Conservation (phyloP, 2,797 vertebrate species). For the Graptemys geographica region DNA sequence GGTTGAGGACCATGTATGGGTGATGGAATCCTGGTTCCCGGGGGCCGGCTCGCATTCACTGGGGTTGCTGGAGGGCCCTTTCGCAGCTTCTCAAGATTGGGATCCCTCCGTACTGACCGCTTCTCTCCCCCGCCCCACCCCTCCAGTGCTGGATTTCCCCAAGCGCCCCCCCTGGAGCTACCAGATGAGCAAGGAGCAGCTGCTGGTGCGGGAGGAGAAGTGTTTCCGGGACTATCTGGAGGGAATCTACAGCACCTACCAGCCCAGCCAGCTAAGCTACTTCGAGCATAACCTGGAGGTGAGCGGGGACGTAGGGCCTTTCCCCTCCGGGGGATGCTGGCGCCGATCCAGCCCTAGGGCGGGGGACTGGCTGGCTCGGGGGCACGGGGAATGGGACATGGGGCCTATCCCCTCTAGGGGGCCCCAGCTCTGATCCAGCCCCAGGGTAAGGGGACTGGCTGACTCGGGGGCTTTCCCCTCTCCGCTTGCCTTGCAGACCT, state of each 20-base stretch:
- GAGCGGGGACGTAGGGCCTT: background rate
- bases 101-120: no score
- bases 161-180: conserved; percentile 92
- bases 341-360: background rate
- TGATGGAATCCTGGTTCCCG: background rate
- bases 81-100: background rate
- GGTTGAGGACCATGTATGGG: no score
- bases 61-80: background rate
- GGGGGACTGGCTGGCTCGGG: background rate
- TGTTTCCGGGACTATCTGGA: conserved; percentile 89
- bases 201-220: conserved; percentile 90
- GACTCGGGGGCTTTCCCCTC: background rate
- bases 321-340: background rate
- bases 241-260: conserved; percentile 87
- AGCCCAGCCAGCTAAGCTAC: conserved; percentile 88
- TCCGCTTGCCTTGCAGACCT: conserved; percentile 83
- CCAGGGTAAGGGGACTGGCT: background rate
- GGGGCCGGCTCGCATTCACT: background rate
- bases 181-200: conserved; percentile 89
- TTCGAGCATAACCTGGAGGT: conserved; percentile 97
- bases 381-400: background rate
- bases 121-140: accelerated
- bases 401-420: background rate
- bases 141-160: conserved; percentile 90
- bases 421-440: background rate